Evolutionary conservation across 1,140 invertebrate genomes (phyloP), one percentile per base, ranked within the genome.

Genomic region (Adelges cooleyi): DNA sequence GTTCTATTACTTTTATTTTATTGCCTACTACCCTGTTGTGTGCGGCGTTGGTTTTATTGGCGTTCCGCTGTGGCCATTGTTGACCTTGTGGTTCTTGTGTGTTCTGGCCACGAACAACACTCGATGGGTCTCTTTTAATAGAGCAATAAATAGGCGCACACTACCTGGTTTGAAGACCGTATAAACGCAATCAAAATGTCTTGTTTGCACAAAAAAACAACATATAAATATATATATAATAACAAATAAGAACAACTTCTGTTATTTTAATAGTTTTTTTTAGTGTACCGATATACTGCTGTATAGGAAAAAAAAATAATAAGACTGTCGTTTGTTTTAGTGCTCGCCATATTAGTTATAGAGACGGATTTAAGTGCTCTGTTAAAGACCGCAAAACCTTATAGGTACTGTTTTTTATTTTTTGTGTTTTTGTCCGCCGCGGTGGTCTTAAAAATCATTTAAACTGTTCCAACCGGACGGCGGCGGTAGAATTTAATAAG

Each of bases 31-130:
- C 40, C 10, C 29, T n/a, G n/a, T n/a, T n/a, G n/a, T n/a, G n/a
- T n/a, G n/a, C n/a, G n/a, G n/a, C 13, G 51, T 54, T 9, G 36
- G 38, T 22, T 56, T 56, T 56, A 56, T 56, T 56, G 38, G 20
- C 36, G 4, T 20, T 23, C 11, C 11, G 33, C 8, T 13, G 52
- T 54, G 20, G 36, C 40, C 36, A 54, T 54, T 42, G 17, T 29
- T 29, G 54, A 25, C 54, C 40, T 59, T 29, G 54, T 59, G 20
- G n/a, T 44, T 59, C 25, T 59, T 46, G 54, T 46, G 40, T 59
- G 40, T 59, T 42, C 53, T 23, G 38, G 29, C 13, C 38, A n/a
- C 23, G 10, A 27, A 38, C 15, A 15, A 25, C 10, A 46, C 0
- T 3, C n/a, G 38, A 56, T 42, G 25, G 22, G 15, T 46, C 5